phyloP scores from a whole-genome alignment of 1,140 invertebrate genomes.

The Antheraea pernyi region DNA sequence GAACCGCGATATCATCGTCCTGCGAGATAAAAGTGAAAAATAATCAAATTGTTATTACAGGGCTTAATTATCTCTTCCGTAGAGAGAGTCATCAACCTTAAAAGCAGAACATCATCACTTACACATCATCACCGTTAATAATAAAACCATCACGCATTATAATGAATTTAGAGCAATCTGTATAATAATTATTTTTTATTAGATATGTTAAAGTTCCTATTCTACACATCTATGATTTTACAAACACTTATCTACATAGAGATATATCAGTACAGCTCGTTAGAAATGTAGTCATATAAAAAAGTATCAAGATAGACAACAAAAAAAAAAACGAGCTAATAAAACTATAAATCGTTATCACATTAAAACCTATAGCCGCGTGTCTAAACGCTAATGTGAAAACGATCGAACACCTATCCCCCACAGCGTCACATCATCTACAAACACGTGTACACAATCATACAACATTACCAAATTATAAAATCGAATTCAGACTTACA shows the following conservation, averaged over 20 bases:
- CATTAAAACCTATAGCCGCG: neutral
- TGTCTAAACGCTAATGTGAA: neutral
- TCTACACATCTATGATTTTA: conserved; percentile 8
- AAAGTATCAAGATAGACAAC: neutral
- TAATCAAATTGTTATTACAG: too few relatives aligned
- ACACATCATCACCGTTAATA: neutral
- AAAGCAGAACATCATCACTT: neutral
- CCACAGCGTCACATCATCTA: neutral
- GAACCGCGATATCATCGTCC: too few relatives aligned
- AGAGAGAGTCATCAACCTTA: too few relatives aligned
- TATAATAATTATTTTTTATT: neutral
- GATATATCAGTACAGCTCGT: conserved; percentile 10
- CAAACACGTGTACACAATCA: neutral
- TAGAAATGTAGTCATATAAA: neutral
- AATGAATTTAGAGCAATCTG: neutral
- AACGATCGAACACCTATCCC: neutral
- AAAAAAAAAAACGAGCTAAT: neutral
- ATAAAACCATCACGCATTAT: neutral
- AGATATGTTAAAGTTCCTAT: conserved; percentile 6
- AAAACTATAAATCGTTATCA: neutral
- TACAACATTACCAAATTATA: neutral
- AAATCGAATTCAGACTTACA: neutral
- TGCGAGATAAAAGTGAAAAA: too few relatives aligned
- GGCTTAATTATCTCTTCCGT: too few relatives aligned
- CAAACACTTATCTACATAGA: conserved; percentile 2